Evolutionary conservation across 2,113 vertebrate genomes (phyloP).

Genomic region (Peromyscus polionotus): DNA sequence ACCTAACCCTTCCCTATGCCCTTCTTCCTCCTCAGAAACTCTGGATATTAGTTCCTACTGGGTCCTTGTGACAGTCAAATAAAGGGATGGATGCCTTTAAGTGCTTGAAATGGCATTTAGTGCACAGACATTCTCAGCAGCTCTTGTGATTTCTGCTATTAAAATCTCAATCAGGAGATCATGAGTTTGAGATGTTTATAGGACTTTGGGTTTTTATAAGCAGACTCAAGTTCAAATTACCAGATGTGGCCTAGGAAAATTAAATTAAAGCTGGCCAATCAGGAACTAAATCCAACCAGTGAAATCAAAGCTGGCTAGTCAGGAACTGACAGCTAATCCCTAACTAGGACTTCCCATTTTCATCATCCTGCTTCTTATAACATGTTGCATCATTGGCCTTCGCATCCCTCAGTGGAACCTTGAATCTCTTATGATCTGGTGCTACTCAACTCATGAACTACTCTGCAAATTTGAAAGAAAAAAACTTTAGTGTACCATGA

Average conservation of each 20-base stretch:
- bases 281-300: background rate
- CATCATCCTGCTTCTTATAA: too few species aligned
- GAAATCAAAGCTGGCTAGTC: background rate
- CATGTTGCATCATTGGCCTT: background rate
- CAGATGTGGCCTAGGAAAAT: too few species aligned
- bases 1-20: background rate
- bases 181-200: background rate
- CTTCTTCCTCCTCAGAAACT: background rate
- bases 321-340: background rate
- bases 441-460: too few species aligned
- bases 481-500: background rate
- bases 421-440: background rate
- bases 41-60: too few species aligned
- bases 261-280: background rate
- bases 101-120: background rate
- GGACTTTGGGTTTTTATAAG: background rate
- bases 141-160: background rate
- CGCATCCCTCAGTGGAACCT: background rate
- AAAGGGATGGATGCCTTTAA: rapidly evolving
- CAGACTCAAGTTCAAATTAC: background rate
- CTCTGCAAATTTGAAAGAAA: background rate
- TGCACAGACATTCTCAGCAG: too few species aligned
- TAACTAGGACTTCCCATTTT: background rate
- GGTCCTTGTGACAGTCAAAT: background rate
- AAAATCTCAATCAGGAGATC: background rate